phyloP scores from a whole-genome alignment of 2,888 invertebrate genomes.

The Spialia ferax region DNA sequence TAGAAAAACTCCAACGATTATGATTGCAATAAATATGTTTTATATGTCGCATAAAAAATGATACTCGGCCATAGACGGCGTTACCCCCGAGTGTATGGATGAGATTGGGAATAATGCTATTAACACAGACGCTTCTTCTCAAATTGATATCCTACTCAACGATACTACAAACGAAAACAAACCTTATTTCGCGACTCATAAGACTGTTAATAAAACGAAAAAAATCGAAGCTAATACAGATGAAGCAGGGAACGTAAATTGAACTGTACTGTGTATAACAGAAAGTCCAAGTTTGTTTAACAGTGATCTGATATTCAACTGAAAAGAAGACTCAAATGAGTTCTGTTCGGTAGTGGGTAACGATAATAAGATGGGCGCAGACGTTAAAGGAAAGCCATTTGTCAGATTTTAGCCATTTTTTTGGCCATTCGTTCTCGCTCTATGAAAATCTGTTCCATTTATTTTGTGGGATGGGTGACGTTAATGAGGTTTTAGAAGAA shows the following conservation, averaged over 20 bases:
- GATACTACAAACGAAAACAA: constrained; percentile 55
- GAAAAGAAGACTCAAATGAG: constrained; percentile 80
- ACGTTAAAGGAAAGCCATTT: constrained; percentile 87
- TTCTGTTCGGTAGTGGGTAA: constrained; percentile 85
- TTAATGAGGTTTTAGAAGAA: constrained; percentile 69
- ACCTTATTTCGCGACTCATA: constrained; percentile 51
- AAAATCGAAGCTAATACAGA: constrained; percentile 53
- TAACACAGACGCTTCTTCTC: constrained; percentile 87
- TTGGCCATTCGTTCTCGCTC: constrained; percentile 78
- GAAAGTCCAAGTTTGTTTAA: constrained; percentile 55
- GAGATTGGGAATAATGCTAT: constrained; percentile 87
- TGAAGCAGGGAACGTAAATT: constrained; percentile 52
- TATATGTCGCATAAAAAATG: constrained; percentile 86
- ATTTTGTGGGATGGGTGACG: constrained; percentile 66
- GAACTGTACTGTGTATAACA: constrained; percentile 47
- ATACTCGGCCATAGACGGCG: constrained; percentile 79
- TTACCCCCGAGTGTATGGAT: constrained; percentile 85
- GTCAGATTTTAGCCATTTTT: constrained; percentile 85
- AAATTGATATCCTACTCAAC: constrained; percentile 81
- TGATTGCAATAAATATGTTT: constrained; percentile 86
- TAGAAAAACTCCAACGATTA: constrained; percentile 81
- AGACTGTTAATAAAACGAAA: constrained; percentile 52
- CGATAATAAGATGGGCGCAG: constrained; percentile 87
- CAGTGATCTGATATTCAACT: constrained; percentile 57
- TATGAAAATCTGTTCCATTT: constrained; percentile 86